Percentiles rank a stretch among this genome's conserved stretches.
Evolutionary conservation across 1,140 invertebrate species (phyloP).

Genomic region (Trachymyrmex septentrionalis): DNA sequence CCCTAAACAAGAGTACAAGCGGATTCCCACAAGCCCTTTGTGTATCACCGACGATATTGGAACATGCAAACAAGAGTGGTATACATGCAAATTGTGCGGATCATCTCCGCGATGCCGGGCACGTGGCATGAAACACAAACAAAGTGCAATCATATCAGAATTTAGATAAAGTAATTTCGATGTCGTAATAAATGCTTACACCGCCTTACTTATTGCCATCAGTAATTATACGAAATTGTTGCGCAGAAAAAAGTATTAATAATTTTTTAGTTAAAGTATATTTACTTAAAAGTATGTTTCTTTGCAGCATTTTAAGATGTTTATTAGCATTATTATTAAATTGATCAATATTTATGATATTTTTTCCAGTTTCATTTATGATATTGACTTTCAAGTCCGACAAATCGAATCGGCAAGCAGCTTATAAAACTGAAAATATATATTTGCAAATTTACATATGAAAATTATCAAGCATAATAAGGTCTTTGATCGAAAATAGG

Average conservation of each 20-base stretch:
- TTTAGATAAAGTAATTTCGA: neutral
- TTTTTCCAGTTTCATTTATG: too few relatives aligned
- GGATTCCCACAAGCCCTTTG: conserved; percentile 4
- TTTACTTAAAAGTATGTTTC: neutral
- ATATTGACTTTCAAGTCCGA: too few relatives aligned
- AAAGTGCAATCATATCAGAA: neutral
- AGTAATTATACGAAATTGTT: neutral
- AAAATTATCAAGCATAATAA: too few relatives aligned
- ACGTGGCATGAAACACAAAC: conserved; percentile 15
- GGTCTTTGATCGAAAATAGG: too few relatives aligned
- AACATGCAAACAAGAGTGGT: neutral
- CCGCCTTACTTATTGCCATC: neutral
- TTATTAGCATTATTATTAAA: too few relatives aligned
- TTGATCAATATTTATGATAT: too few relatives aligned
- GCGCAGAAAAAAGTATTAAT: neutral
- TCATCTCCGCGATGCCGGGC: conserved; percentile 4
- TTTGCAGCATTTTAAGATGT: too few relatives aligned
- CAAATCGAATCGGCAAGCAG: too few relatives aligned
- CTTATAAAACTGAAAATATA: too few relatives aligned
- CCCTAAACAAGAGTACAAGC: conserved; percentile 25
- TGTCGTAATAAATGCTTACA: neutral
- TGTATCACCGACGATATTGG: conserved; percentile 12
- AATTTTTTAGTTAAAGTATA: neutral
- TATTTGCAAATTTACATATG: too few relatives aligned
- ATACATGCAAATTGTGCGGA: conserved; percentile 24